Base-by-base conservation (phyloP, 2,888 invertebrate genomes). In the Poecilobothrus nobilitatus region DNA sequence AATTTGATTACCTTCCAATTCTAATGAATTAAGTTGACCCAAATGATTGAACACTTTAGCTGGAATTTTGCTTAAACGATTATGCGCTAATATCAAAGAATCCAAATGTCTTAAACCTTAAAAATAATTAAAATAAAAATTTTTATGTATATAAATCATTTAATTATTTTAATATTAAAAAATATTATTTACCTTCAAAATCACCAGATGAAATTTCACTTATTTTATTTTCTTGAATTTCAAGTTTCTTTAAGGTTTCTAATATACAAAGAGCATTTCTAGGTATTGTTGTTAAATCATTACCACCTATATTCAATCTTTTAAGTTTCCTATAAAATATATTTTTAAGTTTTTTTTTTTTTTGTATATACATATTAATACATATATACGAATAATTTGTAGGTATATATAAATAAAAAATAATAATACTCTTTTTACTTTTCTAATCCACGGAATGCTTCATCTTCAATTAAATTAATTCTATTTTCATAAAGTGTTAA, bases 171-270 rank as follows among this genome's bases (percentile, higher is more conserved):
- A 3, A 65, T 33, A 65, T 9, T 44, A 44, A 53, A 18, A 53
- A 6, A 18, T 4, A 41, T 3, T 18, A 15, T 2, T 15, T 53
- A 92, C 94, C 95, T 83, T 89, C 89, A 79, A 95, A 95, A 79
- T 95, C 93, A 53, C 91, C 92, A 78, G 92, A 92, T 65, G 86
- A 83, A 73, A 95, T 92, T 41, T 85, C 83, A 63, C 87, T 84
- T 71, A 95, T 91, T 73, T 88, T 86, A 78, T 95, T 95, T 78
- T 94, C 93, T 77, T 94, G 94, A 84, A 95, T 88, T 82, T 94
- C 94, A 66, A 95, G 84, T 77, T 92, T 94, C 80, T 91, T 92
- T 73, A 95, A 82, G 75, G 88, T 91, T 76, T 91, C 90, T 73
- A 94, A 83, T 70, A 90, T 86, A 0, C 89, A 88, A n/a, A 95